Base-by-base conservation (phyloP, 2,888 invertebrate species). In the Dione vanillae region DNA sequence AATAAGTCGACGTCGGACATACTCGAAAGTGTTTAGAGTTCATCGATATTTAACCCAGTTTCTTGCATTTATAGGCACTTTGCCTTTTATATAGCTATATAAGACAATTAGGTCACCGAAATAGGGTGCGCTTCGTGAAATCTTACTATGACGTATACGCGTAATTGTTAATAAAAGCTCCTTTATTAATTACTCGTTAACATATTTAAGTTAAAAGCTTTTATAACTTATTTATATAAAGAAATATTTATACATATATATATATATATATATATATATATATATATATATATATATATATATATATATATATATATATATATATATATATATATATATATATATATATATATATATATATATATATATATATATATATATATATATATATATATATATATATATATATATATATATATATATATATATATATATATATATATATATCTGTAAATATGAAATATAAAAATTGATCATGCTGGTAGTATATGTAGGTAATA, bases 31-130 rank as follows among this genome's bases (percentile, higher is more conserved):
- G 82, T 85, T 83, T 83, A 82, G 81, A 80, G 84, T 85, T 82
- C 86, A 85, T 91, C 88, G 87, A 90, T 90, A 91, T 91, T 91
- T 91, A 92, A 90, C 92, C 92, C 82, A 90, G 84, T 89, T 92
- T 84, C 87, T 86, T 87, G 82, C 86, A 87, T 91, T 91, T 89
- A 91, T 89, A 88, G 90, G 83, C 87, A 85, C 88, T 88, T 89
- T 81, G 83, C 83, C 78, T 82, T 83, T 85, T 87, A 84, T 81
- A 87, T 82, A 81, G 82, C 84, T 83, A 83, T 89, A 89, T 85
- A 85, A 85, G 83, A 83, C 85, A 92, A 91, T 91, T 89, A 90
- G 92, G 92, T 92, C 92, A 90, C 73, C 80, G 79, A 83, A 87
- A 89, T 88, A 84, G 88, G 84, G 87, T 85, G 82, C 83, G 84